A percentile compares a stretch with the other conserved stretches of the same genome.
Conservation (phyloP, 2,888 invertebrate species). For the Sinodicranocentrus sp. region DNA sequence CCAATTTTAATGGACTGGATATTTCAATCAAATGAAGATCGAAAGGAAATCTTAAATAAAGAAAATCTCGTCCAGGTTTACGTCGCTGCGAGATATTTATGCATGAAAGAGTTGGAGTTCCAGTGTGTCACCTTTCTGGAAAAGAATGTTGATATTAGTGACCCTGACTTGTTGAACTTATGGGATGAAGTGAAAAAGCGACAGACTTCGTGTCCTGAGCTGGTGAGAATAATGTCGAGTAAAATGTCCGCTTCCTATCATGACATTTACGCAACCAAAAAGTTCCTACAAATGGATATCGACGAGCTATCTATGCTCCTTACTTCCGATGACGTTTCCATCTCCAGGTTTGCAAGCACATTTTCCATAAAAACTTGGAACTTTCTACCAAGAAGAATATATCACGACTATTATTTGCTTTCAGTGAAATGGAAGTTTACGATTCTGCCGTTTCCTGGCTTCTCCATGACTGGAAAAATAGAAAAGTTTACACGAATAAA, state of each 20-base stretch:
- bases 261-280: constrained; percentile 64
- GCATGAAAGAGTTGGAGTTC: constrained; percentile 60
- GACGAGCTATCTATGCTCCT: constrained; percentile 72
- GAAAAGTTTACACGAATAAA: constrained; percentile 82
- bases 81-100: constrained; percentile 65
- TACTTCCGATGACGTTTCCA: constrained; percentile 70
- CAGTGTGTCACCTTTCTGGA: constrained; percentile 71
- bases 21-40: constrained; percentile 58
- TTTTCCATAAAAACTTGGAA: not conserved
- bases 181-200: constrained; percentile 71
- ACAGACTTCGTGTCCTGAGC: constrained; percentile 50
- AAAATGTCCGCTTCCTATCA: constrained; percentile 71
- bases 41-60: constrained; percentile 55
- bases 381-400: not conserved
- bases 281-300: constrained; percentile 69
- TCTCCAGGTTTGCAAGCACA: constrained; percentile 64
- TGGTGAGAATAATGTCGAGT: constrained; percentile 61
- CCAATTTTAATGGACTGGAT: constrained; percentile 75
- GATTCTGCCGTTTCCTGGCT: constrained; percentile 91
- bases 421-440: constrained; percentile 85
- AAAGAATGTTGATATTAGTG: constrained; percentile 64
- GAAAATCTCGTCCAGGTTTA: constrained; percentile 71
- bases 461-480: constrained; percentile 84
- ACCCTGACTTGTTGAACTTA: constrained; percentile 67
- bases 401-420: too few species aligned